These are phyloP conservation scores for Ophraella communa DNA, from an alignment of 2,888 invertebrate genomes.

Conservation along the genomic window DNA sequence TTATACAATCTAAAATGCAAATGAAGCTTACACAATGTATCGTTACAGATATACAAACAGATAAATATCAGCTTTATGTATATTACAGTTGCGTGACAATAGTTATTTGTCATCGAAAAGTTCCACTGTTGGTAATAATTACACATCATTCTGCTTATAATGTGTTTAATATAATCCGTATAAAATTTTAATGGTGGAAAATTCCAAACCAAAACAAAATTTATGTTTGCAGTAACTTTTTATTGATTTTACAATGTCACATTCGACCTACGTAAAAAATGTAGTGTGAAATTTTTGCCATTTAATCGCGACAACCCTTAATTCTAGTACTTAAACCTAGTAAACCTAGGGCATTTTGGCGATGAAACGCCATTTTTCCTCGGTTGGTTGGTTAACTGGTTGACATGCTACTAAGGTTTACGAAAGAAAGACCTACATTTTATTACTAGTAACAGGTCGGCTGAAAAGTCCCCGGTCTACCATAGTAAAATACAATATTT, in stretches of 20 bases:
- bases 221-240: slow-evolving; percentile 19
- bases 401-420: too few species aligned
- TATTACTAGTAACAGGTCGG: too few species aligned
- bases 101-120: slow-evolving; percentile 34
- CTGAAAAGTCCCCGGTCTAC: too few species aligned
- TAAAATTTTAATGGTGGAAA: slow-evolving; percentile 23
- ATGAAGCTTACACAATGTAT: slow-evolving; percentile 6
- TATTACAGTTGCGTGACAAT: slow-evolving; percentile 34
- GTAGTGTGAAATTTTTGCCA: not conserved
- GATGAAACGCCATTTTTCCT: too few species aligned
- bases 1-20: slow-evolving; percentile 1
- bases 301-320: not conserved
- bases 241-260: slow-evolving; percentile 16
- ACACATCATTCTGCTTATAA: slow-evolving; percentile 30
- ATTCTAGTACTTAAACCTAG: too few species aligned
- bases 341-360: too few species aligned
- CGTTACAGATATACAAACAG: not conserved
- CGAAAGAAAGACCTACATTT: too few species aligned
- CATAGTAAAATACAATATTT: too few species aligned
- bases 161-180: slow-evolving; percentile 29
- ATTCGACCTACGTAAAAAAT: not conserved
- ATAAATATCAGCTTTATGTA: slow-evolving; percentile 23
- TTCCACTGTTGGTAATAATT: slow-evolving; percentile 32
- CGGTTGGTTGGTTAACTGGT: too few species aligned
- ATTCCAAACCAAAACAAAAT: slow-evolving; percentile 21